Percentiles rank a stretch among this genome's conserved stretches.
These are phyloP conservation scores for Melangyna quadrimaculata DNA, from an alignment of 2,888 invertebrate species.

Conservation along the genomic window DNA sequence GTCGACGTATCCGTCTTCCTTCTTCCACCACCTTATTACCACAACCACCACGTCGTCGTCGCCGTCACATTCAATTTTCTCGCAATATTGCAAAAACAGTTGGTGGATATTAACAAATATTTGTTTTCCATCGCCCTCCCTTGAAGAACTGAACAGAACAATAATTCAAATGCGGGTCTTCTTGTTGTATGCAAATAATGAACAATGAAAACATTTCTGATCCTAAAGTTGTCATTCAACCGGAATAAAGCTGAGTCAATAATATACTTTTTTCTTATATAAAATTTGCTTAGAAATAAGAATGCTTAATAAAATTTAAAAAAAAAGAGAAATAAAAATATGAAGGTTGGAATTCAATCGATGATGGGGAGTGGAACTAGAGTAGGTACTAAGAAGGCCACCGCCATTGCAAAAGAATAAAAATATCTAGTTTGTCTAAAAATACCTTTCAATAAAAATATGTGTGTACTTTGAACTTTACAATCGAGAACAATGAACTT, in stretches of 20 bases:
- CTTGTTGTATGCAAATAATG: background rate
- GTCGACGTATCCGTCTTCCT: slow-evolving; percentile 16
- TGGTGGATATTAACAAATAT: background rate
- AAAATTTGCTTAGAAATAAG: background rate
- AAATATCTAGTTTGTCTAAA: too few species aligned
- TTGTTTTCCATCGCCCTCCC: background rate
- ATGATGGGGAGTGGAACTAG: too few species aligned
- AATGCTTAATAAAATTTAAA: background rate
- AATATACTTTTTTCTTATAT: background rate
- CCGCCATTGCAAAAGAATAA: too few species aligned
- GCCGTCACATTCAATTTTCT: background rate
- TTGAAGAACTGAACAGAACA: background rate
- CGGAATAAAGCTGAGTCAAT: slow-evolving; percentile 35
- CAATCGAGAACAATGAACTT: too few species aligned
- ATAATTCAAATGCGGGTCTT: background rate
- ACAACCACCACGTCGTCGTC: accelerated
- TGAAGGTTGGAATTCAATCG: too few species aligned
- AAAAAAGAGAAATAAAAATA: too few species aligned
- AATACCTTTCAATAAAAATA: too few species aligned
- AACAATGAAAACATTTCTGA: slow-evolving; percentile 11
- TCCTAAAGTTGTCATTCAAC: background rate
- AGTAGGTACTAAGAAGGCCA: too few species aligned
- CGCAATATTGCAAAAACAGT: background rate
- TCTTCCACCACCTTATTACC: background rate
- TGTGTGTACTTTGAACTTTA: too few species aligned